phyloP scores from a whole-genome alignment of 1,140 invertebrate genomes.

The Meloidogyne exigua region DNA sequence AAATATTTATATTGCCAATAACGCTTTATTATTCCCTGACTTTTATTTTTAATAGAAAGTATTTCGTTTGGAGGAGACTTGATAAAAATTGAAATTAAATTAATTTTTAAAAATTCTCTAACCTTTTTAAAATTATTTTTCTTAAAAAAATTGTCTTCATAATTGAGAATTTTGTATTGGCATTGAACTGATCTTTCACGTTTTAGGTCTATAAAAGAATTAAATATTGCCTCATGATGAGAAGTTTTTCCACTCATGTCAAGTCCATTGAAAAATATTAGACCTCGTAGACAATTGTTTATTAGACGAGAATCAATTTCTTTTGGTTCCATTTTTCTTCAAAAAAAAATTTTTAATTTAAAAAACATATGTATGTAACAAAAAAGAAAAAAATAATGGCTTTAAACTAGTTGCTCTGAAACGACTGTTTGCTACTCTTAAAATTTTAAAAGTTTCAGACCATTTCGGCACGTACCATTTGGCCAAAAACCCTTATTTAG shows the following conservation, averaged over 20 bases:
- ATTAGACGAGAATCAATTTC: slow-evolving; percentile 47
- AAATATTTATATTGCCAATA: slow-evolving; percentile 95
- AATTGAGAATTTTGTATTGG: slow-evolving; percentile 40
- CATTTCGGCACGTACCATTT: too few species aligned
- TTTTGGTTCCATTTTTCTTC: slow-evolving; percentile 38
- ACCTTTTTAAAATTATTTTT: slow-evolving; percentile 13
- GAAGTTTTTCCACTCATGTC: slow-evolving; percentile 36
- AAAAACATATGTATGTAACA: background rate
- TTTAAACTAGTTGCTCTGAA: too few species aligned
- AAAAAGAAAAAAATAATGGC: too few species aligned
- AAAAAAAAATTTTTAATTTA: background rate
- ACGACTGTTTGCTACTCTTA: too few species aligned
- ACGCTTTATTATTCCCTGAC: slow-evolving; percentile 81
- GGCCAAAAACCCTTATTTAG: background rate
- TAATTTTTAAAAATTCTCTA: slow-evolving; percentile 16
- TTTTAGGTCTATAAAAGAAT: slow-evolving; percentile 21
- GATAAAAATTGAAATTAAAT: too few species aligned
- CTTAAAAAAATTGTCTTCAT: slow-evolving; percentile 35
- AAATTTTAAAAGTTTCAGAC: too few species aligned
- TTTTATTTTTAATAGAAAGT: slow-evolving; percentile 12
- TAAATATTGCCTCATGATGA: slow-evolving; percentile 41
- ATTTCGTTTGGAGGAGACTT: background rate
- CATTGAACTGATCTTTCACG: slow-evolving; percentile 23
- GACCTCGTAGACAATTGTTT: slow-evolving; percentile 32
- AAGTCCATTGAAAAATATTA: slow-evolving; percentile 44